Percentiles rank a stretch among this genome's conserved stretches.
Conservation (phyloP, 2,888 invertebrate genomes). For the Plagiodera versicolora region DNA sequence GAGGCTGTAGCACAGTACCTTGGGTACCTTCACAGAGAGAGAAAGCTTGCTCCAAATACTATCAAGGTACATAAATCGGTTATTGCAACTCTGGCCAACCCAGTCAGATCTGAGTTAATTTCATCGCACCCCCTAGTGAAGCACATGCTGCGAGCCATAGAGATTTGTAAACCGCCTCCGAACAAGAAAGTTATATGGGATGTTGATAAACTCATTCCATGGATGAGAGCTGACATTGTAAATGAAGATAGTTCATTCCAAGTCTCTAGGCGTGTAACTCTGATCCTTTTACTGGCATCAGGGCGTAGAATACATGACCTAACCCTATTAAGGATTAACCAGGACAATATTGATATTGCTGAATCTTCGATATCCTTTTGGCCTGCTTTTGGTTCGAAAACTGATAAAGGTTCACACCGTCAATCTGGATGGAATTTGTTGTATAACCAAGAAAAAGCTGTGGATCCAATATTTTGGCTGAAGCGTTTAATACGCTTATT, state of each 20-base stretch:
- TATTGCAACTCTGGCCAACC: constrained; percentile 20
- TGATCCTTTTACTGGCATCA: constrained; percentile 3
- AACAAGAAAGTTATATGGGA: constrained; percentile 4
- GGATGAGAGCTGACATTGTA: constrained; percentile 3
- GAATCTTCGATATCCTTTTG: no score
- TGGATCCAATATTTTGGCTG: no score
- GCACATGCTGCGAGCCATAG: no score
- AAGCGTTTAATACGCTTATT: no score
- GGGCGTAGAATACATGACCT: constrained; percentile 12
- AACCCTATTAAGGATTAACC: constrained; percentile 3
- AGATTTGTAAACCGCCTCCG: no score
- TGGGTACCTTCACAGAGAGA: no score
- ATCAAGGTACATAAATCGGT: constrained; percentile 38
- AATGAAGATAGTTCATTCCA: constrained; percentile 5
- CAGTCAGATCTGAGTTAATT: constrained; percentile 1
- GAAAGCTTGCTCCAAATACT: constrained; percentile 29
- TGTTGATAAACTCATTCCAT: neutral
- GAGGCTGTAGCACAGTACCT: no score
- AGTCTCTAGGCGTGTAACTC: constrained; percentile 4
- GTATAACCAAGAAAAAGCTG: neutral
- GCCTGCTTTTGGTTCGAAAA: no score
- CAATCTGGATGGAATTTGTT: no score
- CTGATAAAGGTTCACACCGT: no score
- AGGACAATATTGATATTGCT: no score
- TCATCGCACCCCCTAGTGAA: no score